These are phyloP conservation scores for Melipona bicolor DNA, from an alignment of 2,888 invertebrate species.

Conservation along the genomic window DNA sequence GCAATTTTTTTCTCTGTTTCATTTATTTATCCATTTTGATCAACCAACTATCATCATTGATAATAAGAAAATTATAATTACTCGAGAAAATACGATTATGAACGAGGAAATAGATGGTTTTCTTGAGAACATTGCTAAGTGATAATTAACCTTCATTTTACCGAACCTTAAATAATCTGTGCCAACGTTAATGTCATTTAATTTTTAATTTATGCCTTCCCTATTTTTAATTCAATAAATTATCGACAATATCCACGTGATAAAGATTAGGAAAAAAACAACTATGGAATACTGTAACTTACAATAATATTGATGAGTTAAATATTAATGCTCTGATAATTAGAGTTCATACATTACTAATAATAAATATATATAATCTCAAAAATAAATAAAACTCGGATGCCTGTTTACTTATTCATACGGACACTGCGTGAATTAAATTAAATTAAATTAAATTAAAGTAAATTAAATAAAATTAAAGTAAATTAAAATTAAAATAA, in stretches of 20 bases:
- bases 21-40: background rate
- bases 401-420: too few relatives aligned
- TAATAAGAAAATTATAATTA: conserved; percentile 25
- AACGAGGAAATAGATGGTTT: conserved; percentile 11
- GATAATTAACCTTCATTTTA: conserved; percentile 70
- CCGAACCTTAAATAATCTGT: conserved; percentile 48
- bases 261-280: background rate
- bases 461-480: too few relatives aligned
- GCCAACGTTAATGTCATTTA: conserved; percentile 56
- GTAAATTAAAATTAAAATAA: too few relatives aligned
- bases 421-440: too few relatives aligned
- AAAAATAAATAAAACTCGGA: too few relatives aligned
- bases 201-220: background rate
- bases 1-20: background rate
- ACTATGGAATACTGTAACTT: background rate
- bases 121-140: conserved; percentile 62
- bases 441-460: too few relatives aligned
- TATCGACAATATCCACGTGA: background rate
- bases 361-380: too few relatives aligned
- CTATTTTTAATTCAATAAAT: background rate
- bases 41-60: background rate
- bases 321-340: too few relatives aligned
- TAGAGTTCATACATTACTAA: too few relatives aligned
- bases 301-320: background rate
- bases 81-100: conserved; percentile 13